Evolutionary conservation across 2,113 vertebrate genomes (phyloP).

Genomic region (Oreotrochilus melanogaster): DNA sequence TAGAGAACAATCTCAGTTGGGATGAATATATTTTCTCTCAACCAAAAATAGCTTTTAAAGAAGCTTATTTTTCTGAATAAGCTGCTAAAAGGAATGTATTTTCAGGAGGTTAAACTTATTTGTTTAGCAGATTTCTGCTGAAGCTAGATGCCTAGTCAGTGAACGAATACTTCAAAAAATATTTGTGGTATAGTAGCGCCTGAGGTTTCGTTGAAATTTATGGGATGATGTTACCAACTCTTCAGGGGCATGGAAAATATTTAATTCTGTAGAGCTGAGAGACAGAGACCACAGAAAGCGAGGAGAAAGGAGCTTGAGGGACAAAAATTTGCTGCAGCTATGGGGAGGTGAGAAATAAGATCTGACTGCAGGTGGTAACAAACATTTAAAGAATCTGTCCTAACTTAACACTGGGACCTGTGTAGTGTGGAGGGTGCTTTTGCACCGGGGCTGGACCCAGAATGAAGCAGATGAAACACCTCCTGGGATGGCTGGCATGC

Average conservation of each 20-base stretch:
- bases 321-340: background rate
- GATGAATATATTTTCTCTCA: conserved; percentile 55
- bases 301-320: background rate
- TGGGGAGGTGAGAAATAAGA: background rate
- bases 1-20: conserved; percentile 29
- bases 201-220: conserved; percentile 57
- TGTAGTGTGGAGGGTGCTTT: background rate
- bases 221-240: conserved; percentile 42
- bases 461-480: background rate
- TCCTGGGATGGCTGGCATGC: conserved; percentile 14
- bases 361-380: background rate
- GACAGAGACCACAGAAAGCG: background rate
- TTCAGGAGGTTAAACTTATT: conserved; percentile 60
- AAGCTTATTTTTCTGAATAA: conserved; percentile 46
- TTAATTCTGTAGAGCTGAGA: conserved; percentile 21
- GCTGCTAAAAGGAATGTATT: conserved; percentile 33
- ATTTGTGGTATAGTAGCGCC: conserved; percentile 42
- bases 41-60: conserved; percentile 25
- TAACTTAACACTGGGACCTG: fast-evolving
- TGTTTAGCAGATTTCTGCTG: conserved; percentile 46
- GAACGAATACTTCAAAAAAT: conserved; percentile 57
- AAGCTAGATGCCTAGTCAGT: conserved; percentile 22
- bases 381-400: background rate
- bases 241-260: conserved; percentile 28
- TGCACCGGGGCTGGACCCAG: background rate